Evolutionary conservation across 2,888 invertebrate species (phyloP), one percentile per base, ranked within the genome.

Genomic region (Hipparchia sbordonii): DNA sequence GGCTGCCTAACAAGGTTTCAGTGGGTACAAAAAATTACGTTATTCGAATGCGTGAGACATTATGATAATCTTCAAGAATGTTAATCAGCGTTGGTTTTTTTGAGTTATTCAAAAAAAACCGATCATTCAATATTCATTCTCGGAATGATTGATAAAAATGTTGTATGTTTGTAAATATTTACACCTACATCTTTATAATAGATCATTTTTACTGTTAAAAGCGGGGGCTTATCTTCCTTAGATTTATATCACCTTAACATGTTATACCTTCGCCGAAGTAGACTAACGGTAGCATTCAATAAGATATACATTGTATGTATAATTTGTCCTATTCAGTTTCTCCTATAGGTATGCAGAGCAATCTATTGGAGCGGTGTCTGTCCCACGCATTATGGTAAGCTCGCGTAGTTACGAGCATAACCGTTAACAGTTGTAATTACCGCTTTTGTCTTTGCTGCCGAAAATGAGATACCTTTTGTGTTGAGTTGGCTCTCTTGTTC

Each of bases 381-480:
- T 59, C 65, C 65, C 66, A 71, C 70, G 70, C 65, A 45, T 12
- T 51, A 66, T 60, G 65, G 13, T 57, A 57, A 57, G 57, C 70
- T 10, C 39, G 52, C 45, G 60, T 54, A 67, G 52, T 51, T 59
- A 63, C 60, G 33, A 48, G 56, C 23, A 39, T 51, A 69, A 72
- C 84, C 82, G 84, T 85, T 85, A 84, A 82, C 81, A 79, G 80
- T 83, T 83, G 83, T 91, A 90, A 90, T 91, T 89, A 84, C 85
- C 77, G 87, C 89, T 89, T 89, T 91, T 91, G 91, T 91, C 89
- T 91, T 89, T 89, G 86, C 83, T 84, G 85, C 84, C 87, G 84
- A 88, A 88, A 87, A 88, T 89, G 88, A 89, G 87, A 85, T 83
- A 84, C 83, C 85, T 87, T 89, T 89, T 89, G 89, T 89, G 81